These are phyloP conservation scores for Corythoichthys intestinalis DNA, from an alignment of 2,113 vertebrate genomes.

Conservation along the genomic window DNA sequence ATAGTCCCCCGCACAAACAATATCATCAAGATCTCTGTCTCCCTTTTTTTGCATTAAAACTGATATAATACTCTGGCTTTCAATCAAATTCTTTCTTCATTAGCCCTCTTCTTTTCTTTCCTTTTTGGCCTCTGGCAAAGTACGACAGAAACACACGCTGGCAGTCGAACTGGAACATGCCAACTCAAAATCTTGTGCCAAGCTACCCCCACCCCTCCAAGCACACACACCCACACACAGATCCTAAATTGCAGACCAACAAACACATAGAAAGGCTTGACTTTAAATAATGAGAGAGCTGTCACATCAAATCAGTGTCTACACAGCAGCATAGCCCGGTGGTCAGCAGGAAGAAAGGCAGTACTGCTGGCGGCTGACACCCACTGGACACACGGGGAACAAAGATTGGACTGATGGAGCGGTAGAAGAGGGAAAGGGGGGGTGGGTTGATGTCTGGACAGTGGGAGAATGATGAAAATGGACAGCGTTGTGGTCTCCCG, in stretches of 20 bases:
- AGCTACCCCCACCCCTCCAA: not conserved
- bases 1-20: slow-evolving; percentile 19
- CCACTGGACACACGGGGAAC: slow-evolving; percentile 43
- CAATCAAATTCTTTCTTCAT: slow-evolving; percentile 61
- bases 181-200: slow-evolving; percentile 4
- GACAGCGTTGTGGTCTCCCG: slow-evolving; percentile 30
- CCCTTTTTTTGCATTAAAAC: slow-evolving; percentile 7
- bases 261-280: slow-evolving; percentile 37
- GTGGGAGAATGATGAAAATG: slow-evolving; percentile 17
- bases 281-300: slow-evolving; percentile 72
- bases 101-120: slow-evolving; percentile 37
- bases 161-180: slow-evolving; percentile 18
- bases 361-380: slow-evolving; percentile 43
- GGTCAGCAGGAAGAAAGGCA: slow-evolving; percentile 59
- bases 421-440: not conserved
- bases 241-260: not conserved
- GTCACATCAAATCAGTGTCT: slow-evolving; percentile 65
- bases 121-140: slow-evolving; percentile 44
- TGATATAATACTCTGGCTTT: slow-evolving; percentile 49
- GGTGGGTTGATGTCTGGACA: slow-evolving; percentile 14
- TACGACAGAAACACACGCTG: slow-evolving; percentile 35
- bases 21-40: slow-evolving; percentile 26
- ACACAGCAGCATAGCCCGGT: slow-evolving; percentile 43
- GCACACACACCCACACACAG: not conserved
- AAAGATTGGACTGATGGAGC: slow-evolving; percentile 9